Conservation (phyloP, 2,888 invertebrate species). For the Cinara cedri region DNA sequence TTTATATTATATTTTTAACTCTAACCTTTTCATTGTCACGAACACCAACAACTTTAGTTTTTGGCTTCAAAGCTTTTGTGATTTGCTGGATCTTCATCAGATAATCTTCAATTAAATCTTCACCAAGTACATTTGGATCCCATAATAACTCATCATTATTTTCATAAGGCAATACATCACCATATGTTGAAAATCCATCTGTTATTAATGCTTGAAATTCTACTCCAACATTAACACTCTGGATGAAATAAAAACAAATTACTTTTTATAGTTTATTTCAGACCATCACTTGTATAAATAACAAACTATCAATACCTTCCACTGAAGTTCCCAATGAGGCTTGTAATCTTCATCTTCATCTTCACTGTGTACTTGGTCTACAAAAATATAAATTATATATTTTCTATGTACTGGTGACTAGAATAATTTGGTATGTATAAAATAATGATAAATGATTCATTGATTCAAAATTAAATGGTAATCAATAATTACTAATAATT, state of each 20-base stretch:
- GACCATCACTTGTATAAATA: too few relatives aligned
- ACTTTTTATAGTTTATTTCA: neutral
- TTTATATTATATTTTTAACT: too few relatives aligned
- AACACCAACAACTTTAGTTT: slow-evolving; percentile 57
- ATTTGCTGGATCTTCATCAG: slow-evolving; percentile 66
- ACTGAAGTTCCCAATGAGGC: slow-evolving; percentile 46
- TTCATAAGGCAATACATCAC: slow-evolving; percentile 91
- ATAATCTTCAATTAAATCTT: slow-evolving; percentile 79
- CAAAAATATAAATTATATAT: neutral
- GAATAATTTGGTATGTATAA: neutral
- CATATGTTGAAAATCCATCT: slow-evolving; percentile 82
- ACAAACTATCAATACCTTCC: slow-evolving; percentile 36
- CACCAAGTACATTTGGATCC: slow-evolving; percentile 81
- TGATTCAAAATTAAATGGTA: too few relatives aligned
- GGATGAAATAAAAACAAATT: slow-evolving; percentile 2
- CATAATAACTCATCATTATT: slow-evolving; percentile 95
- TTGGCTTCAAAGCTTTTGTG: slow-evolving; percentile 66
- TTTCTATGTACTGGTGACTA: too few relatives aligned
- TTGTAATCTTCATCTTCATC: slow-evolving; percentile 57
- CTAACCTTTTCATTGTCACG: slow-evolving; percentile 53
- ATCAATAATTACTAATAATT: too few relatives aligned
- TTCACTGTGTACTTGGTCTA: slow-evolving; percentile 54
- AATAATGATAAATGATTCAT: neutral
- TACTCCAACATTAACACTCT: slow-evolving; percentile 57
- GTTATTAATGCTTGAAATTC: slow-evolving; percentile 58